A percentile compares a stretch with the other conserved stretches of the same genome.
Evolutionary conservation across 2,113 vertebrate species (phyloP).

Genomic region (Himantopus leucocephalus): DNA sequence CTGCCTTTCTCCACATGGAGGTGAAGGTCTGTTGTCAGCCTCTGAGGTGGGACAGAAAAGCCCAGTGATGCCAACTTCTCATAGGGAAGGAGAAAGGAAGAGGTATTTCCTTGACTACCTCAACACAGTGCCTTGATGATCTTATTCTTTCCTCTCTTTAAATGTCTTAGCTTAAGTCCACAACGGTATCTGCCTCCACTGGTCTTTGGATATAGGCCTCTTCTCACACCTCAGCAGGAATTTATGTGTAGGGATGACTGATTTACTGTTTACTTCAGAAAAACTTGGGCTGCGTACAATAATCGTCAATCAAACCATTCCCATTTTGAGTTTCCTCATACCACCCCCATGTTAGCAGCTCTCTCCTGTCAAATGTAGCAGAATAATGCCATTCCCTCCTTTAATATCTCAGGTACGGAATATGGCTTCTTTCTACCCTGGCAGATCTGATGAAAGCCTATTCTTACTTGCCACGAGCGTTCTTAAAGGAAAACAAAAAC

Average conservation of each 20-base stretch:
- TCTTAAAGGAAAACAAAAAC: background rate
- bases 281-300: background rate
- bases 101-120: background rate
- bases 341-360: background rate
- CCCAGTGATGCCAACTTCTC: background rate
- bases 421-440: background rate
- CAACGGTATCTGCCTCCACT: background rate
- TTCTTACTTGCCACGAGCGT: background rate
- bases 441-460: background rate
- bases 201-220: background rate
- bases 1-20: background rate
- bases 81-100: background rate
- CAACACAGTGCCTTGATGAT: fast-evolving
- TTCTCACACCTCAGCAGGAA: background rate
- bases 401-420: background rate
- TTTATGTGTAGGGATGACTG: background rate
- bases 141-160: background rate
- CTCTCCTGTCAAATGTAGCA: background rate
- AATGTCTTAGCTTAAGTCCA: background rate
- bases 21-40: background rate
- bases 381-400: background rate
- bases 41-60: background rate
- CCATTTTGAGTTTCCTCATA: background rate
- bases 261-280: background rate
- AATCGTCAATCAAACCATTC: background rate